phyloP scores from a whole-genome alignment of 2,888 invertebrate genomes.

The Lissonota sp. region DNA sequence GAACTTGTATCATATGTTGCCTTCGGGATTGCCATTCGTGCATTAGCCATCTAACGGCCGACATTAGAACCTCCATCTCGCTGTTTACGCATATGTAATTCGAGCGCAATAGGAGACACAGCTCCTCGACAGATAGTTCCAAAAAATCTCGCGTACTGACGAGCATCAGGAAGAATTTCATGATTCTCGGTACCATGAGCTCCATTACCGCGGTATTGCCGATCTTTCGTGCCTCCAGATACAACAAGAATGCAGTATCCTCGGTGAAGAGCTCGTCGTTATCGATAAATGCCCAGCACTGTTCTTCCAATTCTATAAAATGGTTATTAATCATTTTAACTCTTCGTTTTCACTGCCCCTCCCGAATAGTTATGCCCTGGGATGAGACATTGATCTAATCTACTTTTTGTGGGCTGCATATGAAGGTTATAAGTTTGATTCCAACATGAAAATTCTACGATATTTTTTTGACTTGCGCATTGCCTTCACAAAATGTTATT shows the following conservation, averaged over 20 bases:
- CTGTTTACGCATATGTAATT: constrained; percentile 91
- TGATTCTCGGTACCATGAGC: constrained; percentile 90
- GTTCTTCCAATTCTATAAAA: constrained; percentile 88
- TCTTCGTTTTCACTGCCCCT: too few species aligned
- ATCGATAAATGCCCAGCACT: constrained; percentile 91
- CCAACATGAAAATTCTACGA: too few species aligned
- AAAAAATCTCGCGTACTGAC: constrained; percentile 91
- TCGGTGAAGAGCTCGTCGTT: constrained; percentile 89
- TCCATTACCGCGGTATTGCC: constrained; percentile 88
- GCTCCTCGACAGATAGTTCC: constrained; percentile 87
- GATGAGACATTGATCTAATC: too few species aligned
- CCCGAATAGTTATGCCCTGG: too few species aligned
- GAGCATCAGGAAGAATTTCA: constrained; percentile 90
- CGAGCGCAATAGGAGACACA: constrained; percentile 88
- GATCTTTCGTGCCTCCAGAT: constrained; percentile 86
- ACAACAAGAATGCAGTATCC: constrained; percentile 90
- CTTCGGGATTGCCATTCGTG: constrained; percentile 88
- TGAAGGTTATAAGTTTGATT: too few species aligned
- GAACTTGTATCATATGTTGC: constrained; percentile 86
- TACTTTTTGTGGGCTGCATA: too few species aligned
- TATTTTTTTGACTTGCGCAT: too few species aligned
- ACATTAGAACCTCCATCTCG: constrained; percentile 92
- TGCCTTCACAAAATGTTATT: too few species aligned
- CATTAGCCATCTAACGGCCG: constrained; percentile 92
- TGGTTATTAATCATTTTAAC: too few species aligned